Percentiles rank a stretch among this genome's conserved stretches.
These are phyloP conservation scores for Stenodera caucasica DNA, from an alignment of 2,888 invertebrate species.

Conservation along the genomic window DNA sequence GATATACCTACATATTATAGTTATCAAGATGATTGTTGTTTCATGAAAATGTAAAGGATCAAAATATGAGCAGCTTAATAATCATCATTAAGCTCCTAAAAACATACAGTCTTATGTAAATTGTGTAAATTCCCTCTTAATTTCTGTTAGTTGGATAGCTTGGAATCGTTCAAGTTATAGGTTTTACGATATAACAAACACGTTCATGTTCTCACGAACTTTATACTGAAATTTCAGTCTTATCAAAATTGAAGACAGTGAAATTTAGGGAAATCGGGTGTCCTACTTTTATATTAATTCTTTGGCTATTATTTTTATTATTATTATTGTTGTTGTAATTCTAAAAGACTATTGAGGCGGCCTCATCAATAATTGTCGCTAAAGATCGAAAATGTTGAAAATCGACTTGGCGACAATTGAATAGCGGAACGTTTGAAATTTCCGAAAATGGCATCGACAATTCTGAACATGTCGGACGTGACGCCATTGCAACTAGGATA, in stretches of 20 bases:
- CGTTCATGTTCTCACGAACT: slow-evolving; percentile 38
- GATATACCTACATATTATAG: no score
- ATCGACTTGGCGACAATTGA: slow-evolving; percentile 30
- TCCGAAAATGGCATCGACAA: slow-evolving; percentile 26
- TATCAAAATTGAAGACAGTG: slow-evolving; percentile 9
- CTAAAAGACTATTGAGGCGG: slow-evolving; percentile 13
- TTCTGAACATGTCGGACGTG: slow-evolving; percentile 27
- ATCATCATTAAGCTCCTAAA: slow-evolving; percentile 1
- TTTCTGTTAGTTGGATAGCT: not conserved
- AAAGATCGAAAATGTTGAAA: slow-evolving; percentile 31
- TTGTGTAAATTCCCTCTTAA: slow-evolving; percentile 2
- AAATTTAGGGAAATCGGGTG: slow-evolving; percentile 32
- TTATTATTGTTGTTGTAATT: no score
- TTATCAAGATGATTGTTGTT: no score
- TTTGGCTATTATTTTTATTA: no score
- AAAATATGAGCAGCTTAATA: not conserved
- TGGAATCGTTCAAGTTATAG: slow-evolving; percentile 7
- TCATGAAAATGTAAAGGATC: not conserved
- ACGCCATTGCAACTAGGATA: slow-evolving; percentile 22
- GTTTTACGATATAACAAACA: slow-evolving; percentile 31
- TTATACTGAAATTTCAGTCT: slow-evolving; percentile 30
- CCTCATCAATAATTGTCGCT: slow-evolving; percentile 22
- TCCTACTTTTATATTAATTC: not conserved
- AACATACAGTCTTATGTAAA: slow-evolving; percentile 2
- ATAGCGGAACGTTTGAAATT: slow-evolving; percentile 31